These are phyloP conservation scores for Eristalis pertinax DNA, from an alignment of 2,888 invertebrate species.

Conservation along the genomic window DNA sequence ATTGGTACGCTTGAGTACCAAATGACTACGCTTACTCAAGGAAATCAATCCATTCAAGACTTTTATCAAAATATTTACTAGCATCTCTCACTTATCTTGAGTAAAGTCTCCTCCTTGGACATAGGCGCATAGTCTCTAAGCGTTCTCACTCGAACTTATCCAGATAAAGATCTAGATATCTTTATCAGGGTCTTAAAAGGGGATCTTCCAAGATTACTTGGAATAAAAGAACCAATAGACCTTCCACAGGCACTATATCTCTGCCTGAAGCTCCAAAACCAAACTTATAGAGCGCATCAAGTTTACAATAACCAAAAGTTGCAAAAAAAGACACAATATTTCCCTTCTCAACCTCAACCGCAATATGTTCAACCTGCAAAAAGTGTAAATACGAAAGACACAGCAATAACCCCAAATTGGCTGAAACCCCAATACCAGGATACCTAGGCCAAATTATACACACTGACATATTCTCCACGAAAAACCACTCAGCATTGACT, in stretches of 20 bases:
- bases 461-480: slow-evolving; percentile 26
- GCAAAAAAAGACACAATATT: background rate
- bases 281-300: no score
- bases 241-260: slow-evolving; percentile 67
- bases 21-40: slow-evolving; percentile 56
- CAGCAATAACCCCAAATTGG: slow-evolving; percentile 23
- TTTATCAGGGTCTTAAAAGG: slow-evolving; percentile 45
- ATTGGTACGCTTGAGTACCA: slow-evolving; percentile 58
- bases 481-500: slow-evolving; percentile 19
- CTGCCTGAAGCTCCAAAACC: slow-evolving; percentile 55
- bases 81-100: slow-evolving; percentile 34
- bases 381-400: slow-evolving; percentile 31
- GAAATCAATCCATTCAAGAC: slow-evolving; percentile 53
- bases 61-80: slow-evolving; percentile 67
- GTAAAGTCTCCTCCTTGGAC: slow-evolving; percentile 41
- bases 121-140: slow-evolving; percentile 4
- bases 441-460: slow-evolving; percentile 44
- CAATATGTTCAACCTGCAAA: slow-evolving; percentile 18
- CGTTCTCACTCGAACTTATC: slow-evolving; percentile 17
- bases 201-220: slow-evolving; percentile 60
- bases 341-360: background rate
- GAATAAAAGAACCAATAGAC: slow-evolving; percentile 67
- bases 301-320: no score
- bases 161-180: slow-evolving; percentile 45
- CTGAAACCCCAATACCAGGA: slow-evolving; percentile 26